These are phyloP conservation scores for Mythimna lalbum DNA, from an alignment of 2,888 invertebrate species.

Conservation along the genomic window DNA sequence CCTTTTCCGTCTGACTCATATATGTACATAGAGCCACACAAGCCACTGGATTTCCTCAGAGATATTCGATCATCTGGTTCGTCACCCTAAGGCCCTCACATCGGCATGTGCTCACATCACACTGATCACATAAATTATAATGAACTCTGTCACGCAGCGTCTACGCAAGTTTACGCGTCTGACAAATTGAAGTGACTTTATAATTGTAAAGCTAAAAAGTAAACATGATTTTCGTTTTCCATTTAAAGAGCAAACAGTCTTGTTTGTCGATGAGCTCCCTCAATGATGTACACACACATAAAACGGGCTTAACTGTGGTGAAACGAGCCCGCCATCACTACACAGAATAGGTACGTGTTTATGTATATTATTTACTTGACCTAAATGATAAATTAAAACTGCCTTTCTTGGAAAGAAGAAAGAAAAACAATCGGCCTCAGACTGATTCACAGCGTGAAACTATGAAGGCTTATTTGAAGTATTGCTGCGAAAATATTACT, in stretches of 20 bases:
- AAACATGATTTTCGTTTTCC: constrained; percentile 81
- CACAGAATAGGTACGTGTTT: constrained; percentile 29
- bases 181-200: constrained; percentile 69
- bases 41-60: constrained; percentile 20
- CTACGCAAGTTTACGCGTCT: constrained; percentile 44
- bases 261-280: constrained; percentile 74
- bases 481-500: constrained; percentile 50
- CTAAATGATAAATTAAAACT: constrained; percentile 53
- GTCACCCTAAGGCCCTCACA: constrained; percentile 11
- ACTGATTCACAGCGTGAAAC: constrained; percentile 49
- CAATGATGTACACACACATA: constrained; percentile 69
- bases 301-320: constrained; percentile 67
- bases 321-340: constrained; percentile 59
- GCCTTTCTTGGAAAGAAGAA: constrained; percentile 40
- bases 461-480: constrained; percentile 49
- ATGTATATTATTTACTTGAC: constrained; percentile 43
- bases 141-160: constrained; percentile 57
- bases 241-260: constrained; percentile 75
- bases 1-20: constrained; percentile 29
- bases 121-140: constrained; percentile 57
- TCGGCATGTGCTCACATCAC: constrained; percentile 32
- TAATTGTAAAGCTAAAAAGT: constrained; percentile 78
- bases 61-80: constrained; percentile 20
- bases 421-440: constrained; percentile 45
- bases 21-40: neutral